A percentile compares a stretch with the other conserved stretches of the same genome.
These are phyloP conservation scores for Yponomeuta cagnagella DNA, from an alignment of 2,888 invertebrate genomes.

Conservation along the genomic window DNA sequence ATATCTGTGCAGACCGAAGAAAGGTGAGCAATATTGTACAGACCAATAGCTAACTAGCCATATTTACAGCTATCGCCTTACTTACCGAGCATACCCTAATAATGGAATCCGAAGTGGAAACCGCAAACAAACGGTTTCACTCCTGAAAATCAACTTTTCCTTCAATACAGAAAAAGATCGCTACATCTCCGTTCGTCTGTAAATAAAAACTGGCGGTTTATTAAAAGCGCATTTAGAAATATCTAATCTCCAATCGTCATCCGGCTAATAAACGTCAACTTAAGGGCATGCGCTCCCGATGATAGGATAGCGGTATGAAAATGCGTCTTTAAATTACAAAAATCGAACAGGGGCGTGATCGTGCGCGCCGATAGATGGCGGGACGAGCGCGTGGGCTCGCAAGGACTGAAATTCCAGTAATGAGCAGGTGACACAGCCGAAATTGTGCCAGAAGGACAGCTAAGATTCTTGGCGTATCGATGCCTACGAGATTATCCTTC, in stretches of 20 bases:
- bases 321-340: constrained; percentile 55
- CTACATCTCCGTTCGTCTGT: background rate
- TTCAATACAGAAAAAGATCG: background rate
- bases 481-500: background rate
- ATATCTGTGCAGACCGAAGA: too few species aligned
- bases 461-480: background rate
- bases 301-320: constrained; percentile 60
- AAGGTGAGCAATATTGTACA: too few species aligned
- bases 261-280: constrained; percentile 15
- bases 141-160: too few species aligned
- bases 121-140: too few species aligned
- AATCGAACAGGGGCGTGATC: constrained; percentile 23
- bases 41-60: too few species aligned
- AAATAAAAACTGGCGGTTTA: background rate
- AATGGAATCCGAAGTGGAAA: too few species aligned
- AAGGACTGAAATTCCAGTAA: constrained; percentile 44
- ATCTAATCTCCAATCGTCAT: background rate
- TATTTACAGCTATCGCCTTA: too few species aligned
- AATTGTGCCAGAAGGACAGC: background rate
- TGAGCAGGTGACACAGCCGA: constrained; percentile 27
- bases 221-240: constrained; percentile 2
- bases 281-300: constrained; percentile 53
- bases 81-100: too few species aligned
- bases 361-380: constrained; percentile 25
- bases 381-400: constrained; percentile 44